These are phyloP conservation scores for Acanthis flammea DNA, from an alignment of 2,797 vertebrate species.

Conservation along the genomic window DNA sequence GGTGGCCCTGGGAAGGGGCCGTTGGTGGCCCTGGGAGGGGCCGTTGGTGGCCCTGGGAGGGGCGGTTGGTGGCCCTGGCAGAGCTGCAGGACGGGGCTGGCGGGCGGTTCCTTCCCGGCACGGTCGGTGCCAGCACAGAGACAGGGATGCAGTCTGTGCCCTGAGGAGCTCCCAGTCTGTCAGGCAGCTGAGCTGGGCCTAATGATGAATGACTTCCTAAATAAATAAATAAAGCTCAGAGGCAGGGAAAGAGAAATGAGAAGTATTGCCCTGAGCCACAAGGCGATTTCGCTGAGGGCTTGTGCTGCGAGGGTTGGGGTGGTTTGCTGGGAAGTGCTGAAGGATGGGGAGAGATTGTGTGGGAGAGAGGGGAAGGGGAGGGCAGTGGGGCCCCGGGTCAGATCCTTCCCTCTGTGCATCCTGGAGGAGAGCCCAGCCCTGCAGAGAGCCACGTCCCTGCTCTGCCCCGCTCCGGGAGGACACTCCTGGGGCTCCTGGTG, in stretches of 20 bases:
- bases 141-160: background rate
- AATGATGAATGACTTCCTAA: slow-evolving; percentile 49
- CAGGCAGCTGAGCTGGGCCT: slow-evolving; percentile 31
- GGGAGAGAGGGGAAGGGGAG: accelerated
- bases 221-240: slow-evolving; percentile 32
- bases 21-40: background rate
- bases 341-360: background rate
- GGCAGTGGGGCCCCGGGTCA: background rate
- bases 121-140: background rate
- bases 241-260: background rate
- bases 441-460: background rate
- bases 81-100: background rate
- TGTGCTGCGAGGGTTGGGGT: background rate
- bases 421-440: background rate
- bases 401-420: background rate
- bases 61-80: background rate
- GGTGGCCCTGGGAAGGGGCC: background rate
- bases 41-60: background rate
- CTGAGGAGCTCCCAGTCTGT: slow-evolving; percentile 18
- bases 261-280: background rate
- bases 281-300: background rate
- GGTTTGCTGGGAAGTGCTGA: background rate
- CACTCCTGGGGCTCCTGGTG: background rate
- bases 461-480: background rate
- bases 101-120: background rate